Evolutionary conservation across 2,113 vertebrate genomes (phyloP), one percentile per base, ranked within the genome.

Genomic region (Furnarius figulus): DNA sequence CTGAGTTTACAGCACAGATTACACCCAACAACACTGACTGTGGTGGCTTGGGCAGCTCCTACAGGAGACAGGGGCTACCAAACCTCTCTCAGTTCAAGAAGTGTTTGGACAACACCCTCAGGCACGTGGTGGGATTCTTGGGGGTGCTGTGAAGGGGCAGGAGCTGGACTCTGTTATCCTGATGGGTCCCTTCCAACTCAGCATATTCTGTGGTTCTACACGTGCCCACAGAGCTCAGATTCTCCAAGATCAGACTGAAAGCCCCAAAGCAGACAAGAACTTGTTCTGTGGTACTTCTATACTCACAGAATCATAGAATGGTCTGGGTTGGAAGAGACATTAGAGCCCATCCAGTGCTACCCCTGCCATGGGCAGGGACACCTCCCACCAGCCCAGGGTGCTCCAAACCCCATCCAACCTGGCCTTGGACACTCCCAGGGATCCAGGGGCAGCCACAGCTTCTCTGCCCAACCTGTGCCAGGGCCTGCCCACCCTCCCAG

Each of bases 1-100:
- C 33, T 0, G 1, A 71, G 40, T 24, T n/a, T 2, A 8, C 0
- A 7, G 76, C 52, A n/a, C 37, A 40, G 27, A 46, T 6, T 5
- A 12, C 30, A 52, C 47, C 39, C 72, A 40, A 4, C 1, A 49
- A 13, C 47, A 5, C 27, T 1, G 25, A 6, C 28, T 1, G 8
- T 9, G n/a, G 39, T 3, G 30, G 63, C 4, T 27, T 14, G 3
- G 19, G 31, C 13, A 39, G 20, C 18, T 16, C 22, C 35, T 5
- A 5, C 31, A 19, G 42, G 61, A 28, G 37, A 40, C 61, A 30
- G 4, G 0, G 37, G 13, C 6, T 1, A 20, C 37, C 61, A 30
- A 42, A 30, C 27, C 61, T 21, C 30, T 20, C 30, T 5, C 17
- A 30, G 61, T 10, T 16, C 37, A 28, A 2, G 24, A 28, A 14